Conservation (phyloP, 2,113 vertebrate genomes). For the Poeciliopsis prolifica region DNA sequence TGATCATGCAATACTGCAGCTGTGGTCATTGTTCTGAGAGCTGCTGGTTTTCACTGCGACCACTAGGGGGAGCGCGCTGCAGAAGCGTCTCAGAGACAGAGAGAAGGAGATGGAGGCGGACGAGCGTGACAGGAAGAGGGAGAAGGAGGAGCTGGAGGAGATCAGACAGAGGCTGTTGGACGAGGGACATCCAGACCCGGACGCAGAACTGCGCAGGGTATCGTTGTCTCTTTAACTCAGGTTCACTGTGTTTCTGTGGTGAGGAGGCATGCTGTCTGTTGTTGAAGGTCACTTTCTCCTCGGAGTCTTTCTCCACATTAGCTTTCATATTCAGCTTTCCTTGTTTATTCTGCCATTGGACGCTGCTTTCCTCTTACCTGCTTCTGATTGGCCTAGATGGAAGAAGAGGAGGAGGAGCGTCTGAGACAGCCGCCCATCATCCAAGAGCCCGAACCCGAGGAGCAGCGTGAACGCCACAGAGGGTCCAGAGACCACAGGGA, state of each 20-base stretch:
- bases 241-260: conserved; percentile 12
- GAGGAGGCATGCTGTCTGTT: conserved; percentile 18
- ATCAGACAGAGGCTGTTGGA: conserved; percentile 95
- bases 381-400: conserved; percentile 85
- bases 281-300: conserved; percentile 74
- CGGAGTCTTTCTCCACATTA: conserved; percentile 21
- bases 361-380: conserved; percentile 24
- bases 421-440: conserved; percentile 92
- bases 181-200: conserved; percentile 97
- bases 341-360: conserved; percentile 24
- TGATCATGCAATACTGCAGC: conserved; percentile 42
- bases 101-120: conserved; percentile 99
- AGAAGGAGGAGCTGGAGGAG: conserved; percentile 98
- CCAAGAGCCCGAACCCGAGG: conserved; percentile 90
- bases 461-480: conserved; percentile 85
- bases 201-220: conserved; percentile 97
- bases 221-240: conserved; percentile 28
- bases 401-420: conserved; percentile 95
- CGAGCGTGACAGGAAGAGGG: conserved; percentile 96
- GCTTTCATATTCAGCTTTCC: conserved; percentile 30
- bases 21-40: conserved; percentile 52
- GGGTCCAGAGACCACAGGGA: conserved; percentile 83
- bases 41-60: conserved; percentile 50
- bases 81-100: conserved; percentile 95
- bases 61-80: conserved; percentile 96